Evolutionary conservation across 1,140 invertebrate genomes (phyloP), one percentile per base, ranked within the genome.

Genomic region (Drosophila parabipectinata): DNA sequence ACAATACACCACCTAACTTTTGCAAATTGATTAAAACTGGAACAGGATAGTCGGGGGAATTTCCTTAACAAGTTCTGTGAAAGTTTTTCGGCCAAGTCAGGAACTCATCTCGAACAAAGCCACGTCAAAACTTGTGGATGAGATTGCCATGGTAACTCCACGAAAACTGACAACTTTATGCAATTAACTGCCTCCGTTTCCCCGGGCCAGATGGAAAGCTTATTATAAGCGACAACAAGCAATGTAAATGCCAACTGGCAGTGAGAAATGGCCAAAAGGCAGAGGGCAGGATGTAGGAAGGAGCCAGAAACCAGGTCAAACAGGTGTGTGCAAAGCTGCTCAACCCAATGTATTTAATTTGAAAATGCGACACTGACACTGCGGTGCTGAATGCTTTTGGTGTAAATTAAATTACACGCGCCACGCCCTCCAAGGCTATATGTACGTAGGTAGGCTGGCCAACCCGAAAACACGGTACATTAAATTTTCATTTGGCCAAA

Each of bases 401-500:
- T 75, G 72, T 58, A 75, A 75, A 75, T 75, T 75, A 75, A 75
- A 75, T 75, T 75, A 75, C 71, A 75, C 71, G 72, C 59, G 60
- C 60, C 48, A 74, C 72, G 48, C 71, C 71, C 34, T 51, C 53
- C 58, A 32, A 51, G 32, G 30, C 30, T 47, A 21, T 47, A 21
- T 9, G n/a, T n/a, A 41, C 0, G 14, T 41, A 41, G 3, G n/a
- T 64, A 74, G 72, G 71, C 72, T 28, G 71, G 47, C 71, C 71
- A 74, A 52, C 71, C 72, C 72, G 47, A 75, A 37, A 75, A 67
- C 72, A 75, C 32, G 72, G 34, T 66, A 75, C 72, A 75, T 75
- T 75, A 75, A 75, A 75, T 54, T 75, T 75, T 75, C 71, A 75
- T 75, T 75, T 75, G 72, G 71, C 72, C 71, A 66, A 66, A 75